These are phyloP conservation scores for Fregata magnificens DNA, from an alignment of 2,113 vertebrate genomes.

Conservation along the genomic window DNA sequence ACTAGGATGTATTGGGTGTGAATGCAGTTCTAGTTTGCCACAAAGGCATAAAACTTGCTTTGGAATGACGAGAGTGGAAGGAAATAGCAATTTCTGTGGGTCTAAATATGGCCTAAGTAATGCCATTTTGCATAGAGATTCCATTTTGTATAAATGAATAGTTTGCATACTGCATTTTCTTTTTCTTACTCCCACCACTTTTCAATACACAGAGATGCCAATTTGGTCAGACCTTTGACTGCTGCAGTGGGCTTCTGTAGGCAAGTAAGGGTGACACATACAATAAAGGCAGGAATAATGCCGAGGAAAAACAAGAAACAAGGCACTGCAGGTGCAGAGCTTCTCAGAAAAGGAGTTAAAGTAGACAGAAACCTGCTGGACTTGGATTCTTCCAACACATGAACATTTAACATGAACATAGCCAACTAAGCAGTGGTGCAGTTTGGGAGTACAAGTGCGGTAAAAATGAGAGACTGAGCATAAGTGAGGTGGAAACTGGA, in stretches of 20 bases:
- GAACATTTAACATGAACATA: rapidly evolving
- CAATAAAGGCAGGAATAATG: background rate
- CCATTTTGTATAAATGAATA: background rate
- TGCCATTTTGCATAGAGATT: background rate
- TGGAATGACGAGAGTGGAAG: background rate
- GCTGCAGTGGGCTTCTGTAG: background rate
- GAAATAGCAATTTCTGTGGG: background rate
- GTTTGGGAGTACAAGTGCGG: background rate
- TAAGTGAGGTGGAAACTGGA: background rate
- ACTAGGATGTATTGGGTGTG: background rate
- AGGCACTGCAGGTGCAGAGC: background rate
- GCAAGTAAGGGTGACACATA: background rate
- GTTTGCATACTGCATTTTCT: background rate
- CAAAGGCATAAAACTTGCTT: background rate
- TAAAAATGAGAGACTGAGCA: background rate
- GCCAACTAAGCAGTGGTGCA: background rate
- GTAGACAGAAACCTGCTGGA: background rate
- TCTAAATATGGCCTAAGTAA: background rate
- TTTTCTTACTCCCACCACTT: background rate
- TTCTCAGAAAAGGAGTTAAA: background rate
- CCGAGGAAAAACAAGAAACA: background rate
- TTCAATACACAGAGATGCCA: background rate
- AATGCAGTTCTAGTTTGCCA: background rate
- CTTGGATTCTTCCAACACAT: background rate
- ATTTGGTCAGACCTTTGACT: background rate